phyloP scores from a whole-genome alignment of 2,888 invertebrate genomes.

The Andrena trimmerana region DNA sequence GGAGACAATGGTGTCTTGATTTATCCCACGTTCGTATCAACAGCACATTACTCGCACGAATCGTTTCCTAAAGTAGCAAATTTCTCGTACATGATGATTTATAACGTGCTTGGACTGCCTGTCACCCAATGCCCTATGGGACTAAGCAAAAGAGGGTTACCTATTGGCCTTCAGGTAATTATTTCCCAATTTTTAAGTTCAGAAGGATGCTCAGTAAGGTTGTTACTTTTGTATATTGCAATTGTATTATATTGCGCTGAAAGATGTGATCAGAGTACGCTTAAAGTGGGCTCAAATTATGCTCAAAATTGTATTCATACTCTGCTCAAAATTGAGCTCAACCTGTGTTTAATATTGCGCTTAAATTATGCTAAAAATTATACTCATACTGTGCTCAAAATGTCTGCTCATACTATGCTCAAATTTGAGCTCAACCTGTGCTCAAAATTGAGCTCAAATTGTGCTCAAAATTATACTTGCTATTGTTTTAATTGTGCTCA shows the following conservation, averaged over 20 bases:
- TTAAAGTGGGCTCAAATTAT: neutral
- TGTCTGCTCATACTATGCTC: neutral
- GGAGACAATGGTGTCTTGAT: constrained; percentile 90
- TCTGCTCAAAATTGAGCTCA: neutral
- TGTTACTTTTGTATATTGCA: neutral
- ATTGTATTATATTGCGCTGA: too few species aligned
- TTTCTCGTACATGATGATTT: constrained; percentile 92
- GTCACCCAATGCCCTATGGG: constrained; percentile 94
- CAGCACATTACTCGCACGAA: constrained; percentile 90
- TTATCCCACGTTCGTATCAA: constrained; percentile 89
- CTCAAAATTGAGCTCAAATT: neutral
- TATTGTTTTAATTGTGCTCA: neutral
- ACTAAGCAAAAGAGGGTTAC: constrained; percentile 90
- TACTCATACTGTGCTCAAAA: neutral
- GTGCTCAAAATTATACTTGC: neutral
- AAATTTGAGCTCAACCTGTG: neutral
- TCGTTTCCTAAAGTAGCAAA: constrained; percentile 89
- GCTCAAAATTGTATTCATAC: neutral
- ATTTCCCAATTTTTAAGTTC: constrained; percentile 4
- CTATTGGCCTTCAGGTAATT: constrained; percentile 86
- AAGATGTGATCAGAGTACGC: neutral
- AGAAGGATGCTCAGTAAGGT: neutral
- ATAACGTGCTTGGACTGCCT: constrained; percentile 93
- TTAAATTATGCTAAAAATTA: neutral
- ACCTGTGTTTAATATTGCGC: too few species aligned